phyloP scores from a whole-genome alignment of 2,888 invertebrate genomes.

The Megastigmus dorsalis region DNA sequence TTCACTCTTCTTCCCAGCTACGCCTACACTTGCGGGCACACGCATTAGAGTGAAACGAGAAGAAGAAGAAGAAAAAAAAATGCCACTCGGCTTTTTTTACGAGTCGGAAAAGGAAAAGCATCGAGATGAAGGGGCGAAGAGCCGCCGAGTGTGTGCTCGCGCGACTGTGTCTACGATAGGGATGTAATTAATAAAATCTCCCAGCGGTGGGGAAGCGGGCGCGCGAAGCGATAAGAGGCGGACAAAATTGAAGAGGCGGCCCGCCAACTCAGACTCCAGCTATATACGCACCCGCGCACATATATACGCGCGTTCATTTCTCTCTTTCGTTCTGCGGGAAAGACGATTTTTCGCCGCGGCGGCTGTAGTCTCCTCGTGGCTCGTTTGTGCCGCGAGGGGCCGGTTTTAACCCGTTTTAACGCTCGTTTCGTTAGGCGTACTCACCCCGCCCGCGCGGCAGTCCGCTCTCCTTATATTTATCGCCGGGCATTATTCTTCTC shows the following conservation, averaged over 20 bases:
- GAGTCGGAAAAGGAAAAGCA: no score
- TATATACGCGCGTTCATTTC: neutral
- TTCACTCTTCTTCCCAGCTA: no score
- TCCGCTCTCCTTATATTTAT: slow-evolving; percentile 38
- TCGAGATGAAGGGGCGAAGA: neutral
- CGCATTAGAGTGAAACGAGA: no score
- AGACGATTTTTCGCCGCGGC: slow-evolving; percentile 20
- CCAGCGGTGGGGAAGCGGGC: neutral
- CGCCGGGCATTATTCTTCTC: slow-evolving; percentile 28
- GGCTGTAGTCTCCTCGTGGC: no score
- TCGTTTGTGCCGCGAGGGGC: neutral
- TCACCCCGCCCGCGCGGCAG: neutral
- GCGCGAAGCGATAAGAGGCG: slow-evolving; percentile 24
- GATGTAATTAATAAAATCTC: slow-evolving; percentile 43
- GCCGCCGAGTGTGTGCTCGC: neutral
- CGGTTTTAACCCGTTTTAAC: slow-evolving; percentile 4
- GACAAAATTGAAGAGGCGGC: slow-evolving; percentile 27
- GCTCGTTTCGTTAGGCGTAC: slow-evolving; percentile 14
- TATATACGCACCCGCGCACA: neutral
- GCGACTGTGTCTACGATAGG: neutral
- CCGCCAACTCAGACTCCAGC: neutral
- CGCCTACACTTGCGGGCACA: no score
- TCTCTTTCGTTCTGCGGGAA: neutral
- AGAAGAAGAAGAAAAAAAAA: no score
- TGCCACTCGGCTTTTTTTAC: no score